Base-by-base conservation (phyloP, 2,888 invertebrate species). In the Agrochola lychnidis region DNA sequence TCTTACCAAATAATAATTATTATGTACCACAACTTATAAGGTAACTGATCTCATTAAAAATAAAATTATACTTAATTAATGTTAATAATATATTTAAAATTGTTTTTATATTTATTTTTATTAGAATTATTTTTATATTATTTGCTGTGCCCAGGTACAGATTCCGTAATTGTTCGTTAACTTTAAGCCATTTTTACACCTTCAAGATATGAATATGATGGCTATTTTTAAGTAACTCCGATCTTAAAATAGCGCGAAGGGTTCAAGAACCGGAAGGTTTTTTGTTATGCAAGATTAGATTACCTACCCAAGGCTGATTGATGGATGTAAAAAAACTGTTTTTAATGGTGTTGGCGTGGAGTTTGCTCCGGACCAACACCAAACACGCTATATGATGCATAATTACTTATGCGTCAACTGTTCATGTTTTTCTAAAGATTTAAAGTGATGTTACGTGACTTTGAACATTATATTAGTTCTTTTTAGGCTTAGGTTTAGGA, bases 371-470 rank as follows among this genome's bases (percentile, higher is more conserved):
- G 12, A n/a, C 6, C 22, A 14, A 22, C 16, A 16, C 4, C 19
- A 9, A 4, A 48, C 71, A 71, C 61, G 82, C 68, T 22, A 71
- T 51, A 51, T 42, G 4, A 4, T 36, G 4, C 36, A 36, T 72
- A 72, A 81, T 81, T n/a, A 63, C 22, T 16, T 72, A 45, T 64
- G 7, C 66, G 36, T 69, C 77, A 63, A 51, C 48, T 67, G 40
- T 53, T 67, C 67, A 30, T 57, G 70, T 76, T 48, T 57, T 19
- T 42, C 2, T 42, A 25, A 42, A 53, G 25, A 22, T 62, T 75
- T 76, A 19, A 40, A 40, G 1, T 76, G 40, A 56, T 48, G 48
- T n/a, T 7, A 7, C 14, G 25, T 36, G 10, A 53, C 51, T 74
- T 53, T n/a, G 14, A 19, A n/a, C 16, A 25, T 22, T 22, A 6